phyloP scores from a whole-genome alignment of 1,140 invertebrate genomes.

The Thrips palmi region DNA sequence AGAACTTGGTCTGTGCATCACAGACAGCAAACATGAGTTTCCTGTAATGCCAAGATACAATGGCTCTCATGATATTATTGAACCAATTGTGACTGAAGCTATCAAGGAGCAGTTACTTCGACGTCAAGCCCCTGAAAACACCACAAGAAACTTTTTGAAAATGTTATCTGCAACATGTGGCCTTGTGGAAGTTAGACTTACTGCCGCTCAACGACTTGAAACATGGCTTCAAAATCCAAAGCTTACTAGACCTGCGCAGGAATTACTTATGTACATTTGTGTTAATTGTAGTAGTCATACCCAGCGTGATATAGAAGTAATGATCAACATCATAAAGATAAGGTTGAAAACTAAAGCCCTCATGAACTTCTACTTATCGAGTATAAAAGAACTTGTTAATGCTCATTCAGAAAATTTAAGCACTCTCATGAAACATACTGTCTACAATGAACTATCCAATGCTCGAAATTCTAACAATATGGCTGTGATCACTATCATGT shows the following conservation, averaged over 20 bases:
- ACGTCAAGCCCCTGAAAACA: slow-evolving; percentile 65
- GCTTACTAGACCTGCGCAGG: slow-evolving; percentile 74
- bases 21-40: slow-evolving; percentile 20
- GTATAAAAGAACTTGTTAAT: slow-evolving; percentile 60
- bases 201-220: slow-evolving; percentile 68
- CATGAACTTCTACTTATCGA: slow-evolving; percentile 71
- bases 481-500: slow-evolving; percentile 66
- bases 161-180: slow-evolving; percentile 70
- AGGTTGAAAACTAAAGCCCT: slow-evolving; percentile 84
- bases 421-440: slow-evolving; percentile 76
- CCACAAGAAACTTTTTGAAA: slow-evolving; percentile 73
- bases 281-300: slow-evolving; percentile 68
- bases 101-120: slow-evolving; percentile 74
- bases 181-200: slow-evolving; percentile 58
- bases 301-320: slow-evolving; percentile 70
- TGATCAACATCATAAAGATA: slow-evolving; percentile 77
- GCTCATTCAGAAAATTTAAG: slow-evolving; percentile 65
- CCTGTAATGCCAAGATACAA: slow-evolving; percentile 35
- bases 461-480: slow-evolving; percentile 88
- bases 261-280: slow-evolving; percentile 82
- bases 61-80: slow-evolving; percentile 47
- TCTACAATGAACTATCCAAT: slow-evolving; percentile 88
- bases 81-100: slow-evolving; percentile 64
- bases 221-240: slow-evolving; percentile 94
- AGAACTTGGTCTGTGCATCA: not conserved